Percentiles rank a stretch among this genome's conserved stretches.
Conservation (phyloP, 2,797 vertebrate genomes). For the Tenualosa thibaudeaui region DNA sequence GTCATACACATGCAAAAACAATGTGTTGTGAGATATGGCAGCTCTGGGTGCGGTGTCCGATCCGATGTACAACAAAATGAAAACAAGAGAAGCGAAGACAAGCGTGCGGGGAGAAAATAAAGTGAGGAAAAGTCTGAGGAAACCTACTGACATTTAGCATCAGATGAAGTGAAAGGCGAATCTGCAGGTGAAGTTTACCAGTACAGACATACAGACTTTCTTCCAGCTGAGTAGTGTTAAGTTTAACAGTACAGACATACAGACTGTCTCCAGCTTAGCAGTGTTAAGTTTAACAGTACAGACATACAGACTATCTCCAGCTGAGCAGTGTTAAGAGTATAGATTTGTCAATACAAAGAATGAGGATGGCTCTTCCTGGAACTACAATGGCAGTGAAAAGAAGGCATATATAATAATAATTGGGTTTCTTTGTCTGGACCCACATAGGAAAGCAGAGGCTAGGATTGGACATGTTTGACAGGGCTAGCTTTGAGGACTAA, state of each 20-base stretch:
- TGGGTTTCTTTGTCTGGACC: background rate
- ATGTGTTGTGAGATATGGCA: background rate
- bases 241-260: too few species aligned
- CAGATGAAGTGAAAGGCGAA: background rate
- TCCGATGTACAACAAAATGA: background rate
- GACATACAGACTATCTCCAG: background rate
- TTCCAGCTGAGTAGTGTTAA: background rate
- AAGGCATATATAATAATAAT: background rate
- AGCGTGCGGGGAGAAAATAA: background rate
- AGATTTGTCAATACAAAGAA: background rate
- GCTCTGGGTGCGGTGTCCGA: background rate
- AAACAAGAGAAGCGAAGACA: background rate
- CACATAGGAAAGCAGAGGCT: too few species aligned
- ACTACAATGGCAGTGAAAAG: background rate
- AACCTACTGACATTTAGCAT: background rate
- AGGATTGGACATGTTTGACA: too few species aligned
- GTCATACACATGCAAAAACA: background rate
- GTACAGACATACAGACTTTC: background rate
- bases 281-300: background rate
- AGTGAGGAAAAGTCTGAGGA: background rate
- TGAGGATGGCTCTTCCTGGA: background rate
- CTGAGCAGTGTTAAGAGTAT: background rate
- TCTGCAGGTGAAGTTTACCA: background rate
- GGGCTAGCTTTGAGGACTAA: too few species aligned
- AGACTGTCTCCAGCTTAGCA: too few species aligned